phyloP scores from a whole-genome alignment of 35 echinoderm and acorn worm genomes.

The Chiridota heheva region DNA sequence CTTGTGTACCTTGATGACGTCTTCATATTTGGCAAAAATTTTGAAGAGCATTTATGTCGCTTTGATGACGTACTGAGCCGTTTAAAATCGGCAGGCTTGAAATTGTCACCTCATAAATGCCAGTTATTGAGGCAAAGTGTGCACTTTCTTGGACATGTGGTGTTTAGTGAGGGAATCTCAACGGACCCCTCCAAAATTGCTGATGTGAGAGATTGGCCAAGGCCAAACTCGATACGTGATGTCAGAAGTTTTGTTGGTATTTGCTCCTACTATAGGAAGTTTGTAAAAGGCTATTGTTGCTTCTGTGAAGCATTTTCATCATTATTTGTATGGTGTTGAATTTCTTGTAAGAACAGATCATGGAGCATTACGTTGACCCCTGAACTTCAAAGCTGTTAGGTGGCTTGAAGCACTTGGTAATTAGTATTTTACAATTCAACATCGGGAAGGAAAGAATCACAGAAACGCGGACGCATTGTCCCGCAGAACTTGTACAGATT shows the following conservation, averaged over 20 bases:
- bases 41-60: neutral
- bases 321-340: too few species aligned
- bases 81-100: slow-evolving; percentile 8
- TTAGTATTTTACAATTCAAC: too few species aligned
- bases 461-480: too few species aligned
- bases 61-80: neutral
- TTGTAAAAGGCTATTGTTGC: too few species aligned
- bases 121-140: neutral
- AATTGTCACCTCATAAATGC: slow-evolving; percentile 29
- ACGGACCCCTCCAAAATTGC: slow-evolving; percentile 23
- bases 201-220: slow-evolving; percentile 32
- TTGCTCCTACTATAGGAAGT: slow-evolving; percentile 19
- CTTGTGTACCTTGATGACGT: slow-evolving; percentile 10
- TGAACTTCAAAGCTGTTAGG: too few species aligned
- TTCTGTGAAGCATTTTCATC: too few species aligned
- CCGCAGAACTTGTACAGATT: too few species aligned
- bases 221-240: neutral
- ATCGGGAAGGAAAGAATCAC: too few species aligned
- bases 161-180: neutral
- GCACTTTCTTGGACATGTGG: slow-evolving; percentile 9
- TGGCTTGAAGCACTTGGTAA: too few species aligned
- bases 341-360: too few species aligned
- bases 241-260: slow-evolving; percentile 11
- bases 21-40: neutral
- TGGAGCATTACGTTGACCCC: too few species aligned